Conservation (phyloP, 2,113 vertebrate species). For the Asarcornis scutulata region DNA sequence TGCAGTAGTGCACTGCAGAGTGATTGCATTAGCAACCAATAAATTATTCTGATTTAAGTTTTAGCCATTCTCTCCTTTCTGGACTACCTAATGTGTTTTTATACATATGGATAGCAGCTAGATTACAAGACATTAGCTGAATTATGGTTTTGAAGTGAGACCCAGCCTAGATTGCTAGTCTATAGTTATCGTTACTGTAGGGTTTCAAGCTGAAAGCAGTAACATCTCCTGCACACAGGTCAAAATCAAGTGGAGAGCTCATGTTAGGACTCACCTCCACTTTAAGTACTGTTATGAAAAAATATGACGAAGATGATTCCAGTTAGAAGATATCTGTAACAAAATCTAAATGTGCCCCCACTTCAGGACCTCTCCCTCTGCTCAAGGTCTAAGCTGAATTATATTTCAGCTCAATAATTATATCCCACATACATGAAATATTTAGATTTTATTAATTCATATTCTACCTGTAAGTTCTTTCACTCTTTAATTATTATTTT, state of each 20-base stretch:
- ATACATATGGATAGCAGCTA: not conserved
- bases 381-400: not conserved
- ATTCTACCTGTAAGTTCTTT: not conserved
- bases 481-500: not conserved
- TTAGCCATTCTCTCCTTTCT: not conserved
- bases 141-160: not conserved
- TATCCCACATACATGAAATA: not conserved
- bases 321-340: not conserved
- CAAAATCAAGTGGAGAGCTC: not conserved
- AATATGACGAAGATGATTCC: not conserved
- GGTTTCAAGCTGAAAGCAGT: not conserved
- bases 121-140: not conserved
- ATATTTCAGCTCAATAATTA: not conserved
- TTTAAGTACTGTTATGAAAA: not conserved
- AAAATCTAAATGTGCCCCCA: not conserved
- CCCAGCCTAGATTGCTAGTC: not conserved
- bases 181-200: not conserved
- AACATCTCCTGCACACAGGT: not conserved
- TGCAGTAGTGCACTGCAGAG: not conserved
- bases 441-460: not conserved
- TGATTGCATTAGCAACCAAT: not conserved
- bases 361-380: not conserved
- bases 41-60: not conserved
- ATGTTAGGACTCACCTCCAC: not conserved
- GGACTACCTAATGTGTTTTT: not conserved